phyloP scores from a whole-genome alignment of 2,888 invertebrate species.

The Disparrhopalites patrizii region DNA sequence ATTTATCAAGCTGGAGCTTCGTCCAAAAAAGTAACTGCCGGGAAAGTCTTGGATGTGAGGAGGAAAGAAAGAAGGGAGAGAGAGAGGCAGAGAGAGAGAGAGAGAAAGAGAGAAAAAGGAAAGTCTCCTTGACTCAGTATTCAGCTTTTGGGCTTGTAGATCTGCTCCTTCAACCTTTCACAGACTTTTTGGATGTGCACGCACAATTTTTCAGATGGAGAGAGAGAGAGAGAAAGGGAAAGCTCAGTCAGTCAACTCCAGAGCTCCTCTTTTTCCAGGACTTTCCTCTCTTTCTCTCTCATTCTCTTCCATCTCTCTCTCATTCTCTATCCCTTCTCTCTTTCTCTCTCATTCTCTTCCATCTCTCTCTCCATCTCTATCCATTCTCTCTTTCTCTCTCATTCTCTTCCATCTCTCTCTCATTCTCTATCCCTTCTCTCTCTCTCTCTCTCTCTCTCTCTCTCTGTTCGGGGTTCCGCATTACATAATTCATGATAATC shows the following conservation, averaged over 20 bases:
- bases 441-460: not conserved
- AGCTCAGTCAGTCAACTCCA: too few relatives aligned
- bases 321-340: constrained; percentile 2
- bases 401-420: not conserved
- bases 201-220: too few relatives aligned
- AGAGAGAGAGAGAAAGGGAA: too few relatives aligned
- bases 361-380: not conserved
- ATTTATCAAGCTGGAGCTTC: not conserved
- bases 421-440: not conserved
- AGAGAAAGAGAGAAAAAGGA: too few relatives aligned
- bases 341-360: not conserved
- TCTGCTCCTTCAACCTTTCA: not conserved
- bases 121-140: not conserved
- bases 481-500: not conserved
- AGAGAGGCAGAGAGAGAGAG: too few relatives aligned
- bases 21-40: not conserved
- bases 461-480: not conserved
- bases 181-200: not conserved
- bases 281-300: not conserved
- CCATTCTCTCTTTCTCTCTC: too few relatives aligned
- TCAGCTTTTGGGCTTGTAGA: not conserved
- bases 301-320: too few relatives aligned
- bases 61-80: not conserved
- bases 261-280: not conserved
- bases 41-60: not conserved